These are phyloP conservation scores for Takifugu ocellatus DNA, from an alignment of 2,797 vertebrate genomes.

Conservation along the genomic window DNA sequence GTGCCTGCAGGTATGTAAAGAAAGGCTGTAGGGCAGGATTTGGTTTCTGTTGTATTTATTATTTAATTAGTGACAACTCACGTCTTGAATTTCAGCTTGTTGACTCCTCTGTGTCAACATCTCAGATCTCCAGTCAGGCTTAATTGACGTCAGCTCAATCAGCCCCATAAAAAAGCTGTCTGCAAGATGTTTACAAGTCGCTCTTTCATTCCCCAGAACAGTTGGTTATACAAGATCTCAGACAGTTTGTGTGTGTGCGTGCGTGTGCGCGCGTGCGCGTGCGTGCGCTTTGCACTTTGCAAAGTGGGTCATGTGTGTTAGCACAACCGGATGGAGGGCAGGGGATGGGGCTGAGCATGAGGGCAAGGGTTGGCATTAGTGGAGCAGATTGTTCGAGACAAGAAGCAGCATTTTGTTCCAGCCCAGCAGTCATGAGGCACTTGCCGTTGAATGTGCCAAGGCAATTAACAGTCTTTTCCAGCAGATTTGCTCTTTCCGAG, in stretches of 20 bases:
- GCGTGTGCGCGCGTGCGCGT: slow-evolving; percentile 8
- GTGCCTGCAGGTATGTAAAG: neutral
- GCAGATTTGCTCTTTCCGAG: neutral
- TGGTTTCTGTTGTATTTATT: too few species aligned
- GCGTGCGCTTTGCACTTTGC: slow-evolving; percentile 10
- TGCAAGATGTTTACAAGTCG: slow-evolving; percentile 39
- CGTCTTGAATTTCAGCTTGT: slow-evolving; percentile 7
- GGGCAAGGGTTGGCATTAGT: slow-evolving; percentile 30
- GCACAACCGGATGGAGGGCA: slow-evolving; percentile 36
- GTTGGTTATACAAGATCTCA: slow-evolving; percentile 41
- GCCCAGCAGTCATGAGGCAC: slow-evolving; percentile 38
- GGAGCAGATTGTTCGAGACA: slow-evolving; percentile 49
- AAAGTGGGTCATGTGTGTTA: slow-evolving; percentile 64
- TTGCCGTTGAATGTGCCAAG: slow-evolving; percentile 28
- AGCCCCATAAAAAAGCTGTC: slow-evolving; percentile 35
- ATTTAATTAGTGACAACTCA: neutral
- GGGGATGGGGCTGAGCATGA: slow-evolving; percentile 29
- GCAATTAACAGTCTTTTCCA: slow-evolving; percentile 29
- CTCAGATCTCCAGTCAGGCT: slow-evolving; percentile 23
- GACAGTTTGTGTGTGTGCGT: slow-evolving; percentile 12
- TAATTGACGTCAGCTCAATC: slow-evolving; percentile 48
- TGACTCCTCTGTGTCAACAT: slow-evolving; percentile 37
- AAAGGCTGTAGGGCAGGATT: too few species aligned
- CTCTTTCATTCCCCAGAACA: slow-evolving; percentile 44
- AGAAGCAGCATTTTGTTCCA: slow-evolving; percentile 37